Evolutionary conservation across 2,888 invertebrate genomes (phyloP).

Genomic region (Drosophila affinis): DNA sequence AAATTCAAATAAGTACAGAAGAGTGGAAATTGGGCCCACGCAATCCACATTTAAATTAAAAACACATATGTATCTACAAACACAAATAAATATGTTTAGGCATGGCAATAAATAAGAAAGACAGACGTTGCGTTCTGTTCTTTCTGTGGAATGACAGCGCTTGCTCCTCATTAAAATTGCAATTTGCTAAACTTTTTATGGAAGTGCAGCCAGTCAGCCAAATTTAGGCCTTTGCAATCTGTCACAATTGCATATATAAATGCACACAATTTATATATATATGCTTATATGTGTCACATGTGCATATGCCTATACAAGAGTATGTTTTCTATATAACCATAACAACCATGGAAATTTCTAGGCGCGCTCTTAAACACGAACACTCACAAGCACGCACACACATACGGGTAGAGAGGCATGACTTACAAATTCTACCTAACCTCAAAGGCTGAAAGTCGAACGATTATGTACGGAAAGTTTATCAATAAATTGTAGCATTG

Average conservation of each 20-base stretch:
- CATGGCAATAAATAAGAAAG: constrained; percentile 34
- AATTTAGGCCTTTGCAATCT: constrained; percentile 64
- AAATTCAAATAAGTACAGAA: constrained; percentile 43
- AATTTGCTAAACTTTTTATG: constrained; percentile 71
- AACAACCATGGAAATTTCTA: constrained; percentile 74
- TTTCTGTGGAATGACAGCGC: constrained; percentile 3
- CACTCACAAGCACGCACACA: constrained; percentile 27
- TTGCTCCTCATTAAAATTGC: constrained; percentile 49
- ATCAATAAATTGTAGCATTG: constrained; percentile 47
- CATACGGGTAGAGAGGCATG: constrained; percentile 54
- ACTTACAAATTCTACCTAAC: constrained; percentile 71
- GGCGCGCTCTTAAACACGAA: constrained; percentile 50
- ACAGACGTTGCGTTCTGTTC: background rate
- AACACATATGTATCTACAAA: constrained; percentile 26
- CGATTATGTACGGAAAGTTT: constrained; percentile 57
- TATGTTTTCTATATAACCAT: constrained; percentile 48
- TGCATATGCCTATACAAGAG: constrained; percentile 27
- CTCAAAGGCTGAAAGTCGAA: constrained; percentile 56
- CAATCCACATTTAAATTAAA: constrained; percentile 59
- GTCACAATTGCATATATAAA: constrained; percentile 40
- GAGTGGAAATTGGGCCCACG: constrained; percentile 69
- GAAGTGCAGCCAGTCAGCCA: constrained; percentile 60
- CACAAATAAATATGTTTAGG: constrained; percentile 19
- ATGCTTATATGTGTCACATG: constrained; percentile 17
- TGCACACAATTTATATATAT: constrained; percentile 5